Evolutionary conservation across 2,797 vertebrate species (phyloP), one percentile per base, ranked within the genome.

Genomic region (Mallotus villosus): DNA sequence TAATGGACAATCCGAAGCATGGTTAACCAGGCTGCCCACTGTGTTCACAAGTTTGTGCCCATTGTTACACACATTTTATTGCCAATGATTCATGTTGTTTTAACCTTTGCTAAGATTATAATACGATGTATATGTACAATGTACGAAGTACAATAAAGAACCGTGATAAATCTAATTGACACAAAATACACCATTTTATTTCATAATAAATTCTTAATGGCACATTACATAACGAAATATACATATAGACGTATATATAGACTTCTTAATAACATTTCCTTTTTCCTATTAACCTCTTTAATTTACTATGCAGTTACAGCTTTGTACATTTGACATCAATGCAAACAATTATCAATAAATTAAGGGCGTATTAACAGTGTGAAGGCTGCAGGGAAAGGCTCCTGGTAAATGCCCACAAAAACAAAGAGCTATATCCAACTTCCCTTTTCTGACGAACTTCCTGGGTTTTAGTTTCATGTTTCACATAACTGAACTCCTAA

Each of bases 101-200:
- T 46, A 46, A 46, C 12, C 41, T 46, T 46, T 46, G 11, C 41
- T 14, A 46, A 46, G 11, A 46, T 46, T 46, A 46, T 2, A 46
- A 46, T 46, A 46, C 11, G 9, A 46, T 14, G 2, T 14, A 8
- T 46, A 14, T n/a, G n/a, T n/a, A 46, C 41, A 34, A n/a, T n/a
- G n/a, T n/a, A n/a, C n/a, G n/a, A n/a, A 34, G 32, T 34, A 34
- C 32, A 14, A 46, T 46, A 46, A 46, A 46, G 12, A 46, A 46
- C 9, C 2, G 11, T 46, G 41, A 46, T 21, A 70, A 9, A 21
- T 78, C 68, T 59, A 73, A 82, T 67, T 93, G 95, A 96, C 96
- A 98, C 95, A 99, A 98, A 99, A 99, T 98, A 99, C 96, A 95
- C 91, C 92, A 89, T 92, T 94, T 94, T 94, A 92, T 95, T 95